phyloP scores from a whole-genome alignment of 2,888 invertebrate genomes.

The Perdita meconis region DNA sequence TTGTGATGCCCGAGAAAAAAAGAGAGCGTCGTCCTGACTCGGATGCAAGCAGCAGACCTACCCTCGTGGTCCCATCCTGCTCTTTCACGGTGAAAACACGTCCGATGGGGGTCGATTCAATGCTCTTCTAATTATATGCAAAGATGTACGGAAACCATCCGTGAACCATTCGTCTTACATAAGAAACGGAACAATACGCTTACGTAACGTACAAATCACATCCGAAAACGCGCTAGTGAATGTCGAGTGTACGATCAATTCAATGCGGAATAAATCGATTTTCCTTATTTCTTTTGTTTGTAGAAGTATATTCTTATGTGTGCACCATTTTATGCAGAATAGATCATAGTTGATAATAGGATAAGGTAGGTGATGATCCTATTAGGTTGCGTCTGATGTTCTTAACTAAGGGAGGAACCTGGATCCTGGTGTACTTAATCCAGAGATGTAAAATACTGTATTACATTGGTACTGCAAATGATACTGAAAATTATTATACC shows the following conservation, averaged over 20 bases:
- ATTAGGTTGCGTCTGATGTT: no score
- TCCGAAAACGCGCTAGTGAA: conserved; percentile 56
- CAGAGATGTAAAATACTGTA: no score
- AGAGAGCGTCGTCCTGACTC: conserved; percentile 61
- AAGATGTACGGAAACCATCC: conserved; percentile 76
- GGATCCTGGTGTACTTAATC: no score
- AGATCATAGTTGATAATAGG: no score
- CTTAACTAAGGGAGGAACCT: no score
- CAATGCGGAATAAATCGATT: conserved; percentile 26
- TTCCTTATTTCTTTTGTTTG: conserved; percentile 14
- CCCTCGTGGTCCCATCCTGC: conserved; percentile 75
- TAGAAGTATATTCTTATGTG: not conserved
- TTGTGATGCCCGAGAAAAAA: conserved; percentile 61
- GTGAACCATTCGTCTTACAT: conserved; percentile 61
- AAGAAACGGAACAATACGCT: conserved; percentile 54
- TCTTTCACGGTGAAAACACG: conserved; percentile 77
- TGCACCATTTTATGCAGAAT: not conserved
- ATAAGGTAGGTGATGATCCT: no score
- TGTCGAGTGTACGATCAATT: conserved; percentile 32
- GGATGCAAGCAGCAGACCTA: conserved; percentile 71
- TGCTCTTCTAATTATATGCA: conserved; percentile 83
- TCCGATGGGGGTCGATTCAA: conserved; percentile 79
- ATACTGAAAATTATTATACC: no score
- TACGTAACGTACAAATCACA: conserved; percentile 65
- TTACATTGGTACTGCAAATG: no score